These are phyloP conservation scores for Canis aureus DNA, from an alignment of 2,113 vertebrate species.

Conservation along the genomic window DNA sequence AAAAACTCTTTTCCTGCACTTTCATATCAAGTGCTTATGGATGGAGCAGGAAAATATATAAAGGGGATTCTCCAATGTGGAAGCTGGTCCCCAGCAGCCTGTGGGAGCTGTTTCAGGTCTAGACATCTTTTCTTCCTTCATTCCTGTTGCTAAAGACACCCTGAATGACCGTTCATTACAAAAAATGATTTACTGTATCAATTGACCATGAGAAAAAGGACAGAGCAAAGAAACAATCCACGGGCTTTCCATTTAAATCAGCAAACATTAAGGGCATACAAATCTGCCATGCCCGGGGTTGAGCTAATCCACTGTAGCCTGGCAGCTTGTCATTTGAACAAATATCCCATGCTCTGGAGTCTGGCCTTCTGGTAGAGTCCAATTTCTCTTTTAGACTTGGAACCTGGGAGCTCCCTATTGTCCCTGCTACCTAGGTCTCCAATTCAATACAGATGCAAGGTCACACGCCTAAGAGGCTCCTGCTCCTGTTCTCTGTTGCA, in stretches of 20 bases:
- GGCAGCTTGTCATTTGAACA: conserved; percentile 39
- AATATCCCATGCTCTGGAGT: background rate
- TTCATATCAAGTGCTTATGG: background rate
- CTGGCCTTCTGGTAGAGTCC: conserved; percentile 18
- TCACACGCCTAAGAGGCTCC: background rate
- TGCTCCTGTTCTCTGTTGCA: background rate
- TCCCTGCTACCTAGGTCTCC: background rate
- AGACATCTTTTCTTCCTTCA: background rate
- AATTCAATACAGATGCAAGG: background rate
- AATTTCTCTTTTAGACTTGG: background rate
- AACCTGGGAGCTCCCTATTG: conserved; percentile 6
- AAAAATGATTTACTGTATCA: conserved; percentile 19
- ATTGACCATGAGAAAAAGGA: conserved; percentile 1
- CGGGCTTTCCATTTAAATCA: conserved; percentile 37
- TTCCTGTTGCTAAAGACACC: conserved; percentile 40
- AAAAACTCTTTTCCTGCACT: conserved; percentile 3
- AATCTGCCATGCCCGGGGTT: background rate
- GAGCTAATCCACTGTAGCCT: background rate
- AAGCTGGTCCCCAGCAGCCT: background rate
- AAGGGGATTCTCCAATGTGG: background rate
- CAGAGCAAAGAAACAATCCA: conserved; percentile 53
- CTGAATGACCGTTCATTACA: background rate
- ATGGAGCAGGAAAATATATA: background rate
- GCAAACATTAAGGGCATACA: conserved; percentile 19
- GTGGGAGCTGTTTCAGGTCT: background rate